Evolutionary conservation across 2,888 invertebrate genomes (phyloP).

Genomic region (Drosophila neotestacea): DNA sequence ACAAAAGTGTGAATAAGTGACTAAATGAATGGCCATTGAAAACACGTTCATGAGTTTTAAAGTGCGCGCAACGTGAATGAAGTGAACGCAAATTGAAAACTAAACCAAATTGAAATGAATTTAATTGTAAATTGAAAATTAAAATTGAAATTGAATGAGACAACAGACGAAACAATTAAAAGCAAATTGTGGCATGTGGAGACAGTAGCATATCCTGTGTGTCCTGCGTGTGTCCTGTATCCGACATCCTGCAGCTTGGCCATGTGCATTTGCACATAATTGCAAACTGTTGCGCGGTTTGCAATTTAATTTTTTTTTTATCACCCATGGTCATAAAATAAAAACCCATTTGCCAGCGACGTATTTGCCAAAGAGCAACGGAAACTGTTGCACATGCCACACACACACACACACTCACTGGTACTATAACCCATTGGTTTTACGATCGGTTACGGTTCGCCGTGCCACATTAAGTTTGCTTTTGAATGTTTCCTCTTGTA

Average conservation of each 20-base stretch:
- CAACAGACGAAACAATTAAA: conserved; percentile 58
- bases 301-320: conserved; percentile 46
- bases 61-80: conserved; percentile 41
- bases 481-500: conserved; percentile 55
- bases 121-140: conserved; percentile 28
- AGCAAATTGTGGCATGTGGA: conserved; percentile 53
- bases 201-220: neutral
- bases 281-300: conserved; percentile 77
- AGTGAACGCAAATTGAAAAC: conserved; percentile 40
- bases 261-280: conserved; percentile 69
- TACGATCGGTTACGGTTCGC: conserved; percentile 68
- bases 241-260: conserved; percentile 14
- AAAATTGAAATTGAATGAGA: conserved; percentile 39
- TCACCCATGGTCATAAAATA: conserved; percentile 52
- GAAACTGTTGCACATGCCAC: conserved; percentile 65
- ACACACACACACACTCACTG: conserved; percentile 21
- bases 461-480: conserved; percentile 72
- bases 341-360: conserved; percentile 57
- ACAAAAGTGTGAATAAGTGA: conserved; percentile 30
- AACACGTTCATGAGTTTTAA: conserved; percentile 8
- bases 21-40: conserved; percentile 38
- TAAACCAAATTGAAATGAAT: conserved; percentile 35
- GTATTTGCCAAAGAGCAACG: conserved; percentile 25
- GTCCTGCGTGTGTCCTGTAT: conserved; percentile 1
- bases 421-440: conserved; percentile 56